Base-by-base conservation (phyloP, 2,113 vertebrate species). In the Antennarius striatus region DNA sequence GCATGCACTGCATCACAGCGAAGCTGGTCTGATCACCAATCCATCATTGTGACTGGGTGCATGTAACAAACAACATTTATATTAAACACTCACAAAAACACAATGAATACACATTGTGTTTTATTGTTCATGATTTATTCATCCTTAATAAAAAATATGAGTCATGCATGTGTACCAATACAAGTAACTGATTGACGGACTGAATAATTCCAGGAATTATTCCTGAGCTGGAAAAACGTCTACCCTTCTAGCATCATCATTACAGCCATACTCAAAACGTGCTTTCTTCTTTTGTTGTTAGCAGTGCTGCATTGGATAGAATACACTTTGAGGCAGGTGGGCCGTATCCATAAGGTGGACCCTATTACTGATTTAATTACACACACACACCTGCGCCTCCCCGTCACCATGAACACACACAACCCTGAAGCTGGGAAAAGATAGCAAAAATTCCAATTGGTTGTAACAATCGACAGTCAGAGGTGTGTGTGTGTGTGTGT, bases 351-450 rank as follows among this genome's bases (percentile, higher is more conserved):
- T 22, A 22, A 22, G 22, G 2, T 22, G 22, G 86, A 74, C 73
- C 82, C 88, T 90, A 91, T 92, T 91, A 91, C 86, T 71, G 77
- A 85, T 66, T 76, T 91, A 89, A 93, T 92, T 92, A 92, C 86
- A 86, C 83, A 92, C 86, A 86, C 83, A 83, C 90, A 93, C 92
- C 91, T 93, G 91, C 84, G 84, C 69, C 81, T 72, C 82, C 66
- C 78, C 69, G 57, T 22, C 22, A 22, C 75, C 67, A 64, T 70
- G 71, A 45, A 68, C 65, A 66, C 46, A 58, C 42, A 61, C 22
- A 22, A 22, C 22, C 22, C n/a, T n/a, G 32, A 36, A 76, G 75
- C 71, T 48, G 36, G 55, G 57, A 77, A 79, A 66, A 67, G 47
- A 45, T 5, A 6, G 30, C 30, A 46, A 83, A 84, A 76, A 46